Percentiles rank a stretch among this genome's conserved stretches.
Evolutionary conservation across 2,113 vertebrate species (phyloP).

Genomic region (human): GRCh38 chr3:158381001-158381500

Average conservation of each 20-base stretch:
- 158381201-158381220: not conserved
- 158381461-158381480: not conserved
- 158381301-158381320: not conserved
- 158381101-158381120: not conserved
- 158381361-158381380: not conserved
- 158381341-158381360: not conserved
- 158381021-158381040: not conserved
- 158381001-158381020: not conserved
- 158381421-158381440: not conserved
- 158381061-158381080: not conserved
- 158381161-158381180: not conserved
- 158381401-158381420: not conserved
- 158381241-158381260: not conserved
- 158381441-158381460: not conserved
- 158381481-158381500: not conserved
- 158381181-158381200: not conserved
- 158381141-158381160: not conserved
- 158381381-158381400: not conserved
- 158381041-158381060: not conserved
- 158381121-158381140: not conserved
- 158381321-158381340: not conserved
- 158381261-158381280: not conserved
- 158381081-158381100: not conserved
- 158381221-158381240: not conserved
- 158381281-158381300: not conserved